Conservation (phyloP, 2,888 invertebrate species). For the Petrophora chlorosata region DNA sequence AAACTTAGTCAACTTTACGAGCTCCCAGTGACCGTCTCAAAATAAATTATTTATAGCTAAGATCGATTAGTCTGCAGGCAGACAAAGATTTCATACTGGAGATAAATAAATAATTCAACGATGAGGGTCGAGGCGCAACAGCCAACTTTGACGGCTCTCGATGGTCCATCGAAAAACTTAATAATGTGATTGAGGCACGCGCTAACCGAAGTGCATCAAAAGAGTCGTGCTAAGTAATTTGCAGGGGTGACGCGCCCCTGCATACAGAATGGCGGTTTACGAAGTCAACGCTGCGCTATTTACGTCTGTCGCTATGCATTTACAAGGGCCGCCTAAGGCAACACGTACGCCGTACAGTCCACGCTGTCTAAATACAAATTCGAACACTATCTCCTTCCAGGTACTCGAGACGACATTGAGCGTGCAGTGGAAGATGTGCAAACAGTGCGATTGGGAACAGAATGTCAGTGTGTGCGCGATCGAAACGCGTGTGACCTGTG, state of each 20-base stretch:
- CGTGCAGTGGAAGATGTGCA: conserved; percentile 52
- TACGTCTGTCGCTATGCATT: conserved; percentile 48
- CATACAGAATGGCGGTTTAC: conserved; percentile 48
- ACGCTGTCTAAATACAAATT: conserved; percentile 12
- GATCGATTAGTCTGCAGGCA: conserved; percentile 54
- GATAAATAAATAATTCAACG: conserved; percentile 67
- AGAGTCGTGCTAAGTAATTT: conserved; percentile 54
- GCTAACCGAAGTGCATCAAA: conserved; percentile 45
- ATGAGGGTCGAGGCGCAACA: conserved; percentile 32
- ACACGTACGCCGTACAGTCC: conserved; percentile 32
- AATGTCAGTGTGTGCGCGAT: conserved; percentile 48
- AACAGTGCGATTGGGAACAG: conserved; percentile 47
- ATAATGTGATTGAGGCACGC: conserved; percentile 61
- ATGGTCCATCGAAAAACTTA: conserved; percentile 56
- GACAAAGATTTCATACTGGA: conserved; percentile 52
- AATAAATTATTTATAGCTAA: conserved; percentile 58
- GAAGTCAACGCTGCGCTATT: conserved; percentile 37
- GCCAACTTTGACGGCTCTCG: conserved; percentile 14
- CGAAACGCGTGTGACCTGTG: conserved; percentile 57
- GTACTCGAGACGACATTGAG: conserved; percentile 37
- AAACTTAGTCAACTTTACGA: conserved; percentile 44
- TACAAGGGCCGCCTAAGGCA: conserved; percentile 33
- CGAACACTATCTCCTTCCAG: conserved; percentile 52
- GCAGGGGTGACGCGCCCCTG: conserved; percentile 51
- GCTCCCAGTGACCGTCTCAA: conserved; percentile 48